Base-by-base conservation (phyloP, 2,888 invertebrate genomes). In the Lepidonotus clava region DNA sequence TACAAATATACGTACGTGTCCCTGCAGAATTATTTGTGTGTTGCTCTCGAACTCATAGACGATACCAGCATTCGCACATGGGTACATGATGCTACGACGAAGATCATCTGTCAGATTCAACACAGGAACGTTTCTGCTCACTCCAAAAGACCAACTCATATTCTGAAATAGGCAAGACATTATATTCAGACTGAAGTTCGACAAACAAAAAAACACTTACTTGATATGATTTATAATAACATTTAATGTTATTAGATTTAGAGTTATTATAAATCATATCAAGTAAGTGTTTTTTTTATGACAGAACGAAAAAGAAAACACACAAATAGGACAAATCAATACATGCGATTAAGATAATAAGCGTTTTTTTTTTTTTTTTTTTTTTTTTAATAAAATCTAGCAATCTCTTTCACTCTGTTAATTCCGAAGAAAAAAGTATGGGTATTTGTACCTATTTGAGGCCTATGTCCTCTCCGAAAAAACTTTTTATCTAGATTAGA, bases 41-140 rank as follows among this genome's bases (percentile, higher is more conserved):
- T 96, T 95, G 5, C 94, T 94, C 61, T 95, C 95, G 94, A 96
- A 96, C 94, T 96, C 95, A 92, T 96, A 96, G 0, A 96, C 91
- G 11, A 96, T 95, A 0, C 95, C 96, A 86, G 95, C 95, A 93
- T 96, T 96, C 8, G 95, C 95, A 76, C 96, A 96, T 0, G 96
- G 95, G 91, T 96, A 96, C 92, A 96, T 96, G 21, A 96, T 94
- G 0, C 95, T 91, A 14, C 95, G 95, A 87, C 95, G 95, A 51
- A 95, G 95, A 4, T 93, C 91, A 5, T 93, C 94, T 83, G 96
- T 96, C 88, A 96, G 91, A 92, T 96, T 96, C 85, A 96, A 93
- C 5, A 96, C 95, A 0, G 95, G 95, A 0, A 95, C 95, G 88
- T 95, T 95, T 0, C 95, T 91, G 91, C 96, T 96, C 91, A 96